Evolutionary conservation across 2,113 vertebrate genomes (phyloP).

Genomic region (Ornithorhynchus anatinus): DNA sequence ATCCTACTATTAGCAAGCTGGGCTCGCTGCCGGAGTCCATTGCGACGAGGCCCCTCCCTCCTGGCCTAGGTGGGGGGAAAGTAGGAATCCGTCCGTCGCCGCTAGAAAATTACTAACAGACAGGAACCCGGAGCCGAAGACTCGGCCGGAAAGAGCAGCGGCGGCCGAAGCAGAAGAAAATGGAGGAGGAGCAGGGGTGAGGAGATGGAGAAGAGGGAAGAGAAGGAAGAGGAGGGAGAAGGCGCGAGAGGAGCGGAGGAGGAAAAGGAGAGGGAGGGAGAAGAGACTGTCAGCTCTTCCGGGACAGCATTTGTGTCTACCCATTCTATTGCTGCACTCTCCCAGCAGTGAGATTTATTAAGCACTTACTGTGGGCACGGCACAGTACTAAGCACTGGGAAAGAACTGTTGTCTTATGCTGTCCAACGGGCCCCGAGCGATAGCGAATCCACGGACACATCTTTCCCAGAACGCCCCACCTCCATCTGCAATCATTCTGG

Average conservation of each 20-base stretch:
- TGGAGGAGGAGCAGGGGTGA: conserved; percentile 48
- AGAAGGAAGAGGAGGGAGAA: conserved; percentile 7
- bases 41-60: conserved; percentile 10
- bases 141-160: neutral
- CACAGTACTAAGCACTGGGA: too few species aligned
- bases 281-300: conserved; percentile 17
- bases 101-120: conserved; percentile 54
- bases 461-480: too few species aligned
- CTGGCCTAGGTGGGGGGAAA: conserved; percentile 54
- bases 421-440: too few species aligned
- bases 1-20: conserved; percentile 53
- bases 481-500: too few species aligned
- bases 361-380: too few species aligned
- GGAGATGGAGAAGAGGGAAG: conserved; percentile 44
- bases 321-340: too few species aligned
- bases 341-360: too few species aligned
- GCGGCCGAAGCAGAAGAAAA: neutral
- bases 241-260: too few species aligned
- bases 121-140: neutral
- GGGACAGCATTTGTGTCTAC: too few species aligned
- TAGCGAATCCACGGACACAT: too few species aligned
- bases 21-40: conserved; percentile 2
- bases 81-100: conserved; percentile 34
- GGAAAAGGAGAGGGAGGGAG: conserved; percentile 8
- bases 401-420: too few species aligned